Base-by-base conservation (phyloP, 2,888 invertebrate species). In the Pandemis corylana region DNA sequence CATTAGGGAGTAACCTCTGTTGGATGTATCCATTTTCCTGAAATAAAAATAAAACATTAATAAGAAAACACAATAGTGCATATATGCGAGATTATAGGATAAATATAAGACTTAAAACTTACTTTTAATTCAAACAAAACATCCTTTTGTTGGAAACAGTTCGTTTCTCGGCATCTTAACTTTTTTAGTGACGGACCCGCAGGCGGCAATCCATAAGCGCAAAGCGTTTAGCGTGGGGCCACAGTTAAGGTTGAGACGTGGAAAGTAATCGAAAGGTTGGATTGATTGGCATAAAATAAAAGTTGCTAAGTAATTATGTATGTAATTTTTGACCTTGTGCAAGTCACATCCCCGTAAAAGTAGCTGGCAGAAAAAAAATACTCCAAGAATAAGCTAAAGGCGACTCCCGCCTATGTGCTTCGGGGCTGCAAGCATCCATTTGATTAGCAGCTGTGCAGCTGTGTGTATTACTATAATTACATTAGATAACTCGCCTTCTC, bases 1-100 rank as follows among this genome's bases (percentile, higher is more conserved):
- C 74, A 74, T 74, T 42, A 70, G 65, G 15, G 73, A 69, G 41
- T 73, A 73, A 59, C 51, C 74, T 61, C 65, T 69, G 28, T 59
- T 51, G 59, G 74, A 42, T 61, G 65, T 56, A n/a, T 74, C 67
- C 67, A 67, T 67, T 53, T 53, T 41, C 9, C 56, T 56, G 20
- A 20, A 56, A 56, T 56, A 4, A 9, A 56, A 53, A 7, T 44
- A 9, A 4, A 13, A 41, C n/a, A 13, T 28, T 12, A 2, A 28
- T 28, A 28, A n/a, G 13, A 59, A 28, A 28, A 20, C 28, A 53
- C 5, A 15, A 20, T 9, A 20, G 15, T 56, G 7, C 15, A 7
- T 20, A 56, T 20, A 20, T 20, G 20, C 7, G 15, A 56, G 9
- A 20, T 9, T 56, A 7, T 59, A 28, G 12, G 59, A 59, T 12